phyloP scores from a whole-genome alignment of 2,113 vertebrate species.

The Strigops habroptila region DNA sequence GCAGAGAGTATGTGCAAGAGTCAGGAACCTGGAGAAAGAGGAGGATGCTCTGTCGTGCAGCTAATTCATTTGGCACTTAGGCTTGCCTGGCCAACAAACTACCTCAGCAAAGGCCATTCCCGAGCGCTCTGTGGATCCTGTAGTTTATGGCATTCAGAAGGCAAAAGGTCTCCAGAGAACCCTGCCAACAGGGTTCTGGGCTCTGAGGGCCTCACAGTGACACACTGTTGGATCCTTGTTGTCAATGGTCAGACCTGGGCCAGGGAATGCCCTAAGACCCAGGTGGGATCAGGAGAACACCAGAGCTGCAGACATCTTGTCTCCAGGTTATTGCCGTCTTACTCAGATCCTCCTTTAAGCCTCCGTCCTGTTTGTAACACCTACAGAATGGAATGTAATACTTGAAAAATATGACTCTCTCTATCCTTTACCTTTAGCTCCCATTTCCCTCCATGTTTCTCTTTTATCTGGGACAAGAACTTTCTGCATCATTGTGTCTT shows the following conservation, averaged over 20 bases:
- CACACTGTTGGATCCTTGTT: neutral
- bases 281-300: neutral
- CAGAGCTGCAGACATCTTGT: neutral
- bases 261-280: neutral
- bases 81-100: slow-evolving; percentile 43
- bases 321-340: neutral
- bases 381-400: slow-evolving; percentile 35
- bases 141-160: neutral
- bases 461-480: slow-evolving; percentile 26
- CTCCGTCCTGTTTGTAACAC: slow-evolving; percentile 12
- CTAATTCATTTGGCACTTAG: neutral
- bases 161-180: neutral
- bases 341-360: neutral
- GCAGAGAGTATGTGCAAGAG: neutral
- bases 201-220: neutral
- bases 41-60: neutral
- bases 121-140: neutral
- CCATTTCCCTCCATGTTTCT: neutral
- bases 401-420: slow-evolving; percentile 8
- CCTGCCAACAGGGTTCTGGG: neutral
- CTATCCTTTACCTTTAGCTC: neutral
- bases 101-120: slow-evolving; percentile 44
- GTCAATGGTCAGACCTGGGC: neutral
- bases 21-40: slow-evolving; percentile 16
- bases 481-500: slow-evolving; percentile 44